Evolutionary conservation across 2,797 vertebrate genomes (phyloP).

Genomic region (Chrysolophus pictus): DNA sequence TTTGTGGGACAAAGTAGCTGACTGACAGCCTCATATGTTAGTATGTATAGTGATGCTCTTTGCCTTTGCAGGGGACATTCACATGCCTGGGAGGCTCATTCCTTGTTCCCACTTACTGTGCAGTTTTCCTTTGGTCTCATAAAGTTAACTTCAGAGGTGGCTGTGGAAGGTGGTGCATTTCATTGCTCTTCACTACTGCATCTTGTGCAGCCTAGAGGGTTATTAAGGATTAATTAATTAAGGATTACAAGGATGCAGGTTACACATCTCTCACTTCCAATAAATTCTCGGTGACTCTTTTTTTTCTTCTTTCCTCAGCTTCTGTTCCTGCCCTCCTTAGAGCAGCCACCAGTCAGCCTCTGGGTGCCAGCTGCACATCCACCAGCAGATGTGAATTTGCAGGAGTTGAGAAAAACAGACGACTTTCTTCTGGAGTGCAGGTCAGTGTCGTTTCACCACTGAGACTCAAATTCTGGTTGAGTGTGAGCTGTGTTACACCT

Average conservation of each 20-base stretch:
- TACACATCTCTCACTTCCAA: neutral
- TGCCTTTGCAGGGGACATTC: neutral
- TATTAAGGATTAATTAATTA: too few species aligned
- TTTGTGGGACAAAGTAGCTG: neutral
- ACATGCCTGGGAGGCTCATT: fast-evolving
- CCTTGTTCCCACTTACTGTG: neutral
- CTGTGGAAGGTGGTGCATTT: neutral
- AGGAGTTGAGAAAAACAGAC: neutral
- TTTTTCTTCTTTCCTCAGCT: neutral
- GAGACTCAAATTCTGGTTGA: neutral
- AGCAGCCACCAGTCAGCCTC: neutral
- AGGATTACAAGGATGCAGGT: neutral
- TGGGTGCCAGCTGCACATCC: neutral
- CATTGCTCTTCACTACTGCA: neutral
- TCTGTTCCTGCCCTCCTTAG: neutral
- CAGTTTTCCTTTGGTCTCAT: neutral
- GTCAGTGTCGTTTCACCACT: neutral
- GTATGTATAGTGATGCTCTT: fast-evolving
- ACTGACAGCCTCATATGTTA: neutral
- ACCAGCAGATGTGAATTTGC: neutral
- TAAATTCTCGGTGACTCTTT: neutral
- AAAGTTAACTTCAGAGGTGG: neutral
- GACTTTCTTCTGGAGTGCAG: neutral
- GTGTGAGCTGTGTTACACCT: neutral
- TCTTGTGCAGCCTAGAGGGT: too few species aligned